Percentiles rank a stretch among this genome's conserved stretches.
Evolutionary conservation across 2,797 vertebrate species (phyloP).

Genomic region (Varecia variegata): DNA sequence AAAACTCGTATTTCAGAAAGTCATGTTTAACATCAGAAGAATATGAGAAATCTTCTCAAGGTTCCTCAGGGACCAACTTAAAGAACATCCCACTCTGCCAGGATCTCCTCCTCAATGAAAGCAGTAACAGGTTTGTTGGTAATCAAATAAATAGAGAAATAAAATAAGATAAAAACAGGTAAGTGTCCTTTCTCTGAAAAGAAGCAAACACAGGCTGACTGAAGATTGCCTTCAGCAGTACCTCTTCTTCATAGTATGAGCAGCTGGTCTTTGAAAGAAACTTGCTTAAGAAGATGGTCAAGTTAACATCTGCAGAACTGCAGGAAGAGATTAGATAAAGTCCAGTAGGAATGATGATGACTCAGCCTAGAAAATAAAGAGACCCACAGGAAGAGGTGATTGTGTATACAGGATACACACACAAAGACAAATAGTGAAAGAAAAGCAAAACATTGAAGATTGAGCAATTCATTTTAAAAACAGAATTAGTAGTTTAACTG

Average conservation of each 20-base stretch:
- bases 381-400: neutral
- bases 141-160: conserved; percentile 12
- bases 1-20: neutral
- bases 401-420: neutral
- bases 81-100: neutral
- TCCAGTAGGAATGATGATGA: neutral
- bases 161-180: neutral
- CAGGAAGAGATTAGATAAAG: conserved; percentile 39
- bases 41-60: neutral
- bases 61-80: neutral
- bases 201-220: neutral
- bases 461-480: neutral
- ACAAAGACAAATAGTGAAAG: neutral
- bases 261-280: conserved; percentile 35
- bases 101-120: neutral
- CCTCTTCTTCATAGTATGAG: neutral
- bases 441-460: neutral
- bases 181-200: neutral
- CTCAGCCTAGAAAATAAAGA: conserved; percentile 18
- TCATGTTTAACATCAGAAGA: neutral
- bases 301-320: conserved; percentile 30
- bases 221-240: neutral
- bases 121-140: neutral
- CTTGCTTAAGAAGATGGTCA: conserved; percentile 29
- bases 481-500: neutral